These are phyloP conservation scores for Uria lomvia DNA, from an alignment of 2,113 vertebrate genomes.

Conservation along the genomic window DNA sequence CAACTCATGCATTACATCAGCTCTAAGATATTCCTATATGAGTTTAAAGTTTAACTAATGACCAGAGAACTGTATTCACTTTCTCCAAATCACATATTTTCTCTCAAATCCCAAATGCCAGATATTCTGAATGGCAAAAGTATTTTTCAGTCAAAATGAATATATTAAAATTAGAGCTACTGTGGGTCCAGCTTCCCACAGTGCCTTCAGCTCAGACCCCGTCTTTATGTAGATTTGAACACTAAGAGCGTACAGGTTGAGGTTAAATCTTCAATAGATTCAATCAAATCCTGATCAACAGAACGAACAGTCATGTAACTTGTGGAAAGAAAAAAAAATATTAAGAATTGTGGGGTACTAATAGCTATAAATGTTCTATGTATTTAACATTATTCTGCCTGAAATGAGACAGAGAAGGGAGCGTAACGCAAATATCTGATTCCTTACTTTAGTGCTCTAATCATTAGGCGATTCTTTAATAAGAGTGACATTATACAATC, in stretches of 20 bases:
- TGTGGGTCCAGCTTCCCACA: not conserved
- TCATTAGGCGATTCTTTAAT: not conserved
- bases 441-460: not conserved
- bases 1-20: constrained; percentile 54
- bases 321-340: not conserved
- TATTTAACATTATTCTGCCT: not conserved
- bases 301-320: not conserved
- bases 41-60: constrained; percentile 34
- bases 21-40: constrained; percentile 17
- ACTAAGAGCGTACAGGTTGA: not conserved
- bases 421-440: not conserved
- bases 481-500: not conserved
- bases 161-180: not conserved
- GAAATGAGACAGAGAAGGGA: not conserved
- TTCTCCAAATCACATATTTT: not conserved
- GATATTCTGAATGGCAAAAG: not conserved
- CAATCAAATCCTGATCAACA: not conserved
- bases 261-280: not conserved
- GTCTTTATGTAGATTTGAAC: not conserved
- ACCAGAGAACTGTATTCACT: constrained; percentile 25
- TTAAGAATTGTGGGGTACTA: not conserved
- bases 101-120: not conserved
- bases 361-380: not conserved
- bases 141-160: not conserved
- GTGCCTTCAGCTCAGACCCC: not conserved